These are phyloP conservation scores for Caenorhabditis parvicauda DNA, from an alignment of 2,888 invertebrate species.

Conservation along the genomic window DNA sequence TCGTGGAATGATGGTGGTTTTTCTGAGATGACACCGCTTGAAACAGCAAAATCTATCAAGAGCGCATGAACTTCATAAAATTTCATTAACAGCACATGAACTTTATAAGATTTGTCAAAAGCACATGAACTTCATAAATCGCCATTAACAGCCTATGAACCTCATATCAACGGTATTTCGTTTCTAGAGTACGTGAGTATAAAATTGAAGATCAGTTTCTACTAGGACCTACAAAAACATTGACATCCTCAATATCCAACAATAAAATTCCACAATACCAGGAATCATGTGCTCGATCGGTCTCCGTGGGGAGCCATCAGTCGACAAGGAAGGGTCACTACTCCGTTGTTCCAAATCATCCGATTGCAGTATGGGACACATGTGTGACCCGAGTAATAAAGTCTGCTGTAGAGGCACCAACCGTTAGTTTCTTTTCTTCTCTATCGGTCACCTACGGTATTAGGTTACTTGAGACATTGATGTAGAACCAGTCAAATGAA, in stretches of 20 bases:
- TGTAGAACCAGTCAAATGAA: not conserved
- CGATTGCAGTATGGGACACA: conserved; percentile 44
- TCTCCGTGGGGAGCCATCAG: conserved; percentile 51
- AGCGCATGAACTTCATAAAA: not conserved
- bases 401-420: conserved; percentile 59
- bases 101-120: too few species aligned
- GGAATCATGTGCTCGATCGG: conserved; percentile 55
- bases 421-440: conserved; percentile 35
- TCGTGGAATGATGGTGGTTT: too few species aligned
- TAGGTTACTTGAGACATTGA: not conserved
- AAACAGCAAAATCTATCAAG: not conserved
- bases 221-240: too few species aligned
- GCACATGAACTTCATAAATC: too few species aligned
- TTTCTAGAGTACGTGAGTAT: too few species aligned
- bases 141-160: too few species aligned
- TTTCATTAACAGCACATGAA: too few species aligned
- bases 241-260: not conserved
- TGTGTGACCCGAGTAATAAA: conserved; percentile 52
- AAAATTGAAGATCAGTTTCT: too few species aligned
- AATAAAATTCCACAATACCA: conserved; percentile 10
- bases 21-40: too few species aligned
- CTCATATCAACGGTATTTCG: too few species aligned
- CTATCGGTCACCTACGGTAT: too few species aligned
- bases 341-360: conserved; percentile 39
- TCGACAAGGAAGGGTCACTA: conserved; percentile 46